A percentile compares a stretch with the other conserved stretches of the same genome.
These are phyloP conservation scores for Clarias laeviceps DNA, from an alignment of 2,797 vertebrate species.

Conservation along the genomic window DNA sequence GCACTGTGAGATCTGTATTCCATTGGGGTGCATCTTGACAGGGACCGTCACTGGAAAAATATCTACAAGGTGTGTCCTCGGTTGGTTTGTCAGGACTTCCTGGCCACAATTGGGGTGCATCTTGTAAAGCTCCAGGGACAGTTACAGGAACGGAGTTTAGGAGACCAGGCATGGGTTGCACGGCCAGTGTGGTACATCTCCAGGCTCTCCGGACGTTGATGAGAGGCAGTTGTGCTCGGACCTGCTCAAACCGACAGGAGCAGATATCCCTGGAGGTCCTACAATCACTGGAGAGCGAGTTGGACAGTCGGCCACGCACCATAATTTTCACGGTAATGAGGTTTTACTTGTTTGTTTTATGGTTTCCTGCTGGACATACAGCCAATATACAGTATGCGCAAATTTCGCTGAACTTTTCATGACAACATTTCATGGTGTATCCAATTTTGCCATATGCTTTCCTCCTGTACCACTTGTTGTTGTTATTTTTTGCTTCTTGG, in stretches of 20 bases:
- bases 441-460: neutral
- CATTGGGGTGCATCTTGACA: neutral
- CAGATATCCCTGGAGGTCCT: slow-evolving; percentile 86
- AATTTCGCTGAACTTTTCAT: neutral
- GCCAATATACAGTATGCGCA: neutral
- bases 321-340: slow-evolving; percentile 89
- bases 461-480: neutral
- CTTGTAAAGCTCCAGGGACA: neutral
- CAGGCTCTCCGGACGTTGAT: slow-evolving; percentile 89
- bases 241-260: slow-evolving; percentile 85
- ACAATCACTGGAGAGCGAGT: slow-evolving; percentile 82
- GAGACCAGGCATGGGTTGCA: slow-evolving; percentile 92
- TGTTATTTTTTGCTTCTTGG: neutral
- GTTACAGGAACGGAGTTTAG: neutral
- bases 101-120: neutral
- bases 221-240: slow-evolving; percentile 90
- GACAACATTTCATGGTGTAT: no score
- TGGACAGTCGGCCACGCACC: slow-evolving; percentile 81
- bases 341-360: neutral
- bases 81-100: neutral
- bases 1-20: neutral
- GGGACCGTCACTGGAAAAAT: neutral
- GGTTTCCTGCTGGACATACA: neutral
- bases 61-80: neutral
- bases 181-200: slow-evolving; percentile 92